Percentiles rank a stretch among this genome's conserved stretches.
phyloP scores from a whole-genome alignment of 2,797 vertebrate genomes.

The Enteromius fasciolatus region DNA sequence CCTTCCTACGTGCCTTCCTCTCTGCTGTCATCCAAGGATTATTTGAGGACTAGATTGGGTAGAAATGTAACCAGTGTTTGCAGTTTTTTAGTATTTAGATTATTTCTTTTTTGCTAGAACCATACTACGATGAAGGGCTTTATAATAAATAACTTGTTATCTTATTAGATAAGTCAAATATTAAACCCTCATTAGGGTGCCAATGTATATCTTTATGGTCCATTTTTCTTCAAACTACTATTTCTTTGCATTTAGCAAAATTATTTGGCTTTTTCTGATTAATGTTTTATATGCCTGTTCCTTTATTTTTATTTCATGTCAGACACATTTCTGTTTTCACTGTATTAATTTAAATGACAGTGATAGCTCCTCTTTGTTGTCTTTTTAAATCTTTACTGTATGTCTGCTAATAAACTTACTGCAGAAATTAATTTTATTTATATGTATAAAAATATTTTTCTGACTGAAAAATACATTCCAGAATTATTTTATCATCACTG shows the following conservation, averaged over 20 bases:
- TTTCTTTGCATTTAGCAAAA: not conserved
- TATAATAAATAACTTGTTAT: constrained; percentile 5
- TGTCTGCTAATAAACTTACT: not conserved
- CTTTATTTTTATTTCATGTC: not conserved
- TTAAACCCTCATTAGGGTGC: constrained; percentile 5
- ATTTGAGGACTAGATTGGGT: not conserved
- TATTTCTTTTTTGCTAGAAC: not conserved
- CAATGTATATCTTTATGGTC: not conserved
- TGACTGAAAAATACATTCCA: not conserved
- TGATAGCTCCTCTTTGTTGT: not conserved
- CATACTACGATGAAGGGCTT: not conserved
- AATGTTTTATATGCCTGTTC: not conserved
- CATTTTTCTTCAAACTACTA: not conserved
- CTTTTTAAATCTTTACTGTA: not conserved
- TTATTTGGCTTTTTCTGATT: not conserved
- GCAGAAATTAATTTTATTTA: not conserved
- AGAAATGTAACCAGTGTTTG: constrained; percentile 20
- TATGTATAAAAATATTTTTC: not conserved
- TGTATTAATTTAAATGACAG: not conserved
- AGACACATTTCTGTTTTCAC: not conserved
- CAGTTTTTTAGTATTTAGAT: not conserved
- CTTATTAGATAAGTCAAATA: constrained; percentile 16
- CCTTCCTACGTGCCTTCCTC: constrained; percentile 12
- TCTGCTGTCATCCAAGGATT: constrained; percentile 7
- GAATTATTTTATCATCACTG: constrained; percentile 2